Evolutionary conservation across 2,797 vertebrate species (phyloP), one percentile per base, ranked within the genome.

Genomic region (Antennarius maculatus): DNA sequence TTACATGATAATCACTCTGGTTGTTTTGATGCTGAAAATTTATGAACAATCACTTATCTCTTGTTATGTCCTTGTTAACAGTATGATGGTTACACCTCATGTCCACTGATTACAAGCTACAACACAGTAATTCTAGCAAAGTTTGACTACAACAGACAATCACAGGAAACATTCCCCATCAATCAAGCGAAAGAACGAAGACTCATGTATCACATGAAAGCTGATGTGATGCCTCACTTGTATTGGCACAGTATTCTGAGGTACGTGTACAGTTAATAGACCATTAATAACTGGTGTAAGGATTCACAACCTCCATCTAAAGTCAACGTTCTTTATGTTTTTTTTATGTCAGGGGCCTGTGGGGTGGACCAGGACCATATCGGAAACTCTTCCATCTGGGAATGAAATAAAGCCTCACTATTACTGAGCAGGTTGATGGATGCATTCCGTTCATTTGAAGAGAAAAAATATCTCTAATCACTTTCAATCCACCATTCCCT

Each of bases 51-150:
- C 31, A 34, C 5, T 34, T 34, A 6, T 3, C 17, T 48, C 23
- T 12, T 43, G 12, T 45, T 2, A 58, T 17, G 18, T 59, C 57
- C 27, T 53, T 76, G 15, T 54, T 92, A 86, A 52, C 78, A 99
- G 98, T 99, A 99, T 11, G 94, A 99, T 63, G 98, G 98, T 62
- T 99, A 99, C 79, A 98, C 97, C 0, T 99, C 98, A 0, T 99
- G 98, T 69, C 98, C 98, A 0, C 76, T 99, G 60, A 94, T 99
- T 54, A 99, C 98, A 0, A 92, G 91, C 87, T 99, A 97, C 86
- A 95, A 94, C 73, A 95, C 94, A 0, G 97, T 97, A 7, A 95
- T 99, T 67, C 89, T 99, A 58, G 98, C 98, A 0, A 97, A 99
- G 81, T 99, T 99, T 81, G 96, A 98, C 88, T 99, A 98, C 47